Evolutionary conservation across 1,140 invertebrate species (phyloP).

Genomic region (Himalopsyche phryganea): DNA sequence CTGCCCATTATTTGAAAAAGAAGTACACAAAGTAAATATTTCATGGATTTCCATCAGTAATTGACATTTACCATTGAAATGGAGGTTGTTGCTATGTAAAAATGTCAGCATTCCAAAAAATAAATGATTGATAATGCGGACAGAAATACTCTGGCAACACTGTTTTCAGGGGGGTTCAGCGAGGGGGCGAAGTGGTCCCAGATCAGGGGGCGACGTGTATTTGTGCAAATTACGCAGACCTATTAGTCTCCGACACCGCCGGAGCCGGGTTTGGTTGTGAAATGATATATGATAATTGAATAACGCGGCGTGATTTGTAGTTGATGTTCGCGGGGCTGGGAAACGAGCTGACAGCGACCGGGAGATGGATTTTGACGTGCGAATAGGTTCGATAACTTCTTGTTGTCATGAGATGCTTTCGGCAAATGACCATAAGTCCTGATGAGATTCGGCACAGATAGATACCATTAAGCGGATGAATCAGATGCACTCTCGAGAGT

Average conservation of each 20-base stretch:
- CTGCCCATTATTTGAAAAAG: no score
- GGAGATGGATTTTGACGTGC: neutral
- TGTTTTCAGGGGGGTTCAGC: no score
- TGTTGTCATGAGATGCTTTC: no score
- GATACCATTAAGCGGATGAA: neutral
- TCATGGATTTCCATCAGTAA: no score
- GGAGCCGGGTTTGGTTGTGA: constrained; percentile 8
- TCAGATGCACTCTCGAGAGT: neutral
- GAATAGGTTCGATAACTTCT: no score
- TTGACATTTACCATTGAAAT: no score
- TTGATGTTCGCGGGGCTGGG: neutral
- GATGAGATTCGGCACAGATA: neutral
- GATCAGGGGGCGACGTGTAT: constrained; percentile 11
- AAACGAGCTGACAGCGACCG: neutral
- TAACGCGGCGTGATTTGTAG: constrained; percentile 27
- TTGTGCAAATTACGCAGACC: constrained; percentile 30
- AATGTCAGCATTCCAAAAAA: no score
- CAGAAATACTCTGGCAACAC: no score
- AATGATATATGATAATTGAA: constrained; percentile 33
- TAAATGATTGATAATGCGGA: no score
- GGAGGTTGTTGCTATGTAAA: no score
- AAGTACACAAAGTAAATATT: no score
- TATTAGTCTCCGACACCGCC: constrained; percentile 30
- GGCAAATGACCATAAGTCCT: neutral
- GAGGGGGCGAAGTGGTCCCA: no score